Percentiles rank a stretch among this genome's conserved stretches.
Conservation (phyloP, 2,113 vertebrate species). For the Lathamus discolor region DNA sequence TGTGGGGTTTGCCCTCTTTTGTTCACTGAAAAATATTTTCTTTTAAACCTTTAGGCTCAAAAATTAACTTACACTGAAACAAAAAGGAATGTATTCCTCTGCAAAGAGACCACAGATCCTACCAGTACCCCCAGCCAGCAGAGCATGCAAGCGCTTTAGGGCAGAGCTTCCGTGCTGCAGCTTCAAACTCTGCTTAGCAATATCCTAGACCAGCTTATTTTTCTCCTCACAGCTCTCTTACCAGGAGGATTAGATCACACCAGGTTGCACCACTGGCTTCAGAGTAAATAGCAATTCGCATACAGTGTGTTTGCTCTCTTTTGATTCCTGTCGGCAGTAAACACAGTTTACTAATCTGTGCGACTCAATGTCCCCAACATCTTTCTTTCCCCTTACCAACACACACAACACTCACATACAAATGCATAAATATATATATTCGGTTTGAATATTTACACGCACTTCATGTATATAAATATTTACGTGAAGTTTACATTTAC, state of each 20-base stretch:
- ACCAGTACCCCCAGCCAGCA: background rate
- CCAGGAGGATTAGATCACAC: background rate
- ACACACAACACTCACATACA: background rate
- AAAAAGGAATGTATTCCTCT: background rate
- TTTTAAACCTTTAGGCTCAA: background rate
- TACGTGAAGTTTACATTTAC: background rate
- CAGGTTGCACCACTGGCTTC: background rate
- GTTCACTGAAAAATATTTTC: background rate
- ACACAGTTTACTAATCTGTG: background rate
- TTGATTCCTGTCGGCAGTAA: background rate
- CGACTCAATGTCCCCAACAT: background rate
- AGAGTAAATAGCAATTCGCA: background rate
- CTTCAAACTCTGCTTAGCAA: background rate
- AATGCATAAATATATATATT: background rate
- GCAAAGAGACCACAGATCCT: background rate
- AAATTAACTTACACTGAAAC: background rate
- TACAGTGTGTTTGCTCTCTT: background rate
- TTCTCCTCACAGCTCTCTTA: background rate
- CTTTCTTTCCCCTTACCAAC: background rate
- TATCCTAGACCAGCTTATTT: background rate
- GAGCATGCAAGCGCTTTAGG: fast-evolving
- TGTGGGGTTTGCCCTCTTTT: background rate
- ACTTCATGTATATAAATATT: background rate
- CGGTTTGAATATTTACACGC: background rate
- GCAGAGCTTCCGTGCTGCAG: background rate